Base-by-base conservation (phyloP, 2,888 invertebrate genomes). In the Oligia latruncula region DNA sequence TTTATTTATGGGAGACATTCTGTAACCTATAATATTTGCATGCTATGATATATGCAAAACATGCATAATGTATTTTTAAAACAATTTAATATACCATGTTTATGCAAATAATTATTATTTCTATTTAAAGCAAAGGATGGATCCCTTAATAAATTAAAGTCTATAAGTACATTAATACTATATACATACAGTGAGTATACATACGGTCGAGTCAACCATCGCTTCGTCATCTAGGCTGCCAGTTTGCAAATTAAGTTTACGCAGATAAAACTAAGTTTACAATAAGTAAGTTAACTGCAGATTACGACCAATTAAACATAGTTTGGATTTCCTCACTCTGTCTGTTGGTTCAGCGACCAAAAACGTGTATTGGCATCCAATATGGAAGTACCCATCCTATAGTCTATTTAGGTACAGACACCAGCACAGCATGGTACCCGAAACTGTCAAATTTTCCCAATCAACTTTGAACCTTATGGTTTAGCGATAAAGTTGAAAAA, bases 201-300 rank as follows among this genome's bases (percentile, higher is more conserved):
- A 35, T 58, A 73, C 13, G 11, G 11, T 13, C 1, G 1, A 43
- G 13, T 52, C n/a, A 75, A 73, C 35, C 35, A 40, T n/a, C 4
- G 29, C n/a, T 76, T 64, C 8, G 29, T 77, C 8, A 46, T 77
- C 35, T 35, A 13, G 2, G 4, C 17, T 46, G 17, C 9, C 35
- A 66, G 46, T 77, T 77, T 46, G 35, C 0, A 75, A 71, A 78
- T 78, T 46, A 35, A 65, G 65, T 77, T 66, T 49, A 0, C 1
- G 1, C 8, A 58, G 20, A 78, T 49, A 78, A 58, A 78, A 29
- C 23, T 5, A 66, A 78, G 55, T 66, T 78, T 20, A n/a, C 2
- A 49, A 46, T n/a, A 49, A 58, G 49, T n/a, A 8, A 74, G 15
- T 40, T n/a, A 49, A 35, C 58, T 46, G 29, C 8, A 71, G 46